Evolutionary conservation across 2,888 invertebrate species (phyloP), one percentile per base, ranked within the genome.

Genomic region (Pecten maximus): DNA sequence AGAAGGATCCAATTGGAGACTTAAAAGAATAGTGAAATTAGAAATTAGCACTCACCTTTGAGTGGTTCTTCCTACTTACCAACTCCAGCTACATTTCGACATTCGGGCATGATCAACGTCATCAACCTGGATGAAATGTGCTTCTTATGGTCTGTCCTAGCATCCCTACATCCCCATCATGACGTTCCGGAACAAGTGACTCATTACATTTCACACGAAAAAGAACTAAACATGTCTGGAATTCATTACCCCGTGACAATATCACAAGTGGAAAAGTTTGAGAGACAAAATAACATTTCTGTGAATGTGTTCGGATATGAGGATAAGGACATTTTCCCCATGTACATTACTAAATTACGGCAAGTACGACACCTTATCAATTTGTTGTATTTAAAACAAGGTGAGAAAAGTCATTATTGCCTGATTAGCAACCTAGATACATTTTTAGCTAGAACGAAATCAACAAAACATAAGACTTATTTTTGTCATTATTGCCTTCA

Each of bases 91-190:
- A n/a, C n/a, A n/a, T n/a, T n/a, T n/a, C n/a, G n/a, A n/a, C n/a
- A n/a, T n/a, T n/a, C n/a, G n/a, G n/a, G 8, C 1, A 87, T n/a
- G n/a, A 90, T 94, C 44, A 94, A 93, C 88, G 91, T 94, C 0
- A 92, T 89, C 8, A 93, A 94, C 90, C 91, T n/a, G 23, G 94
- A 93, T 48, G 40, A 92, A 87, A 92, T 93, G 86, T 93, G 94
- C 87, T 93, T 94, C 87, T 50, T 89, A 48, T n/a, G n/a, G n/a
- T n/a, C n/a, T n/a, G n/a, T n/a, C n/a, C n/a, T n/a, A n/a, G n/a
- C n/a, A n/a, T n/a, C 93, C 23, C 74, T 93, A 39, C 91, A 94
- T 74, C 92, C 92, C 19, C 87, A n/a, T 15, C 87, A 89, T 12
- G 50, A 89, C 3, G 19, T 92, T 88, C 87, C 90, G 19, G 86